Base-by-base conservation (phyloP, 1,140 invertebrate species). In the Protaetia brevitarsis region DNA sequence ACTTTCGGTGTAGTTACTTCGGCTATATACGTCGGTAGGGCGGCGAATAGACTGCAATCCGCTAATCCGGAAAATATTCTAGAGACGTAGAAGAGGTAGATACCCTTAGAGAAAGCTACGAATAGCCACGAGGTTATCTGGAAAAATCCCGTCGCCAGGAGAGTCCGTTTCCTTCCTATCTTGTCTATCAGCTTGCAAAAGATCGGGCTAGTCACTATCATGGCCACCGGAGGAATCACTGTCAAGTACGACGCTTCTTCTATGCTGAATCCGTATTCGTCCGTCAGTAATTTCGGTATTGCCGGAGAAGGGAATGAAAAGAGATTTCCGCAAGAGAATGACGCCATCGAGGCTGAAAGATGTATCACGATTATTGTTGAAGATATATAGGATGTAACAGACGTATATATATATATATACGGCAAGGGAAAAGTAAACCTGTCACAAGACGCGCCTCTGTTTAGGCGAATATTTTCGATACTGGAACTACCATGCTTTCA, bases 81-180 rank as follows among this genome's bases (percentile, higher is more conserved):
- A 8, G 68, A 63, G 3, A 68, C 51, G 57, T 81, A 83, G 0
- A 87, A 68, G 10, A 34, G 23, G 21, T 56, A 57, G 11, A 67
- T 60, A 16, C 51, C 58, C 45, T 45, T 63, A 16, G 69, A 45
- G 13, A 63, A 61, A 4, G 64, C 51, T 13, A 68, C 59, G 11
- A 68, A 36, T n/a, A 70, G 16, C 69, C 69, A 70, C 8, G 66
- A 34, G 1, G 60, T 5, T 7, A 69, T 26, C 5, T 66, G 57
- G 8, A 65, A 66, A 11, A 69, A 5, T 0, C 60, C 64, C 4
- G 65, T 64, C 2, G 57, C 31, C 19, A 68, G 57, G 8, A 71
- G 16, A 10, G 66, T 65, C 5, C 58, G n/a, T 64, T 70, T 70
- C 3, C 69, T 23, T 16, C 69, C 69, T 31, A 84, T 69, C 61